Evolutionary conservation across 2,888 invertebrate species (phyloP).

Genomic region (Criorhina ranunculi): DNA sequence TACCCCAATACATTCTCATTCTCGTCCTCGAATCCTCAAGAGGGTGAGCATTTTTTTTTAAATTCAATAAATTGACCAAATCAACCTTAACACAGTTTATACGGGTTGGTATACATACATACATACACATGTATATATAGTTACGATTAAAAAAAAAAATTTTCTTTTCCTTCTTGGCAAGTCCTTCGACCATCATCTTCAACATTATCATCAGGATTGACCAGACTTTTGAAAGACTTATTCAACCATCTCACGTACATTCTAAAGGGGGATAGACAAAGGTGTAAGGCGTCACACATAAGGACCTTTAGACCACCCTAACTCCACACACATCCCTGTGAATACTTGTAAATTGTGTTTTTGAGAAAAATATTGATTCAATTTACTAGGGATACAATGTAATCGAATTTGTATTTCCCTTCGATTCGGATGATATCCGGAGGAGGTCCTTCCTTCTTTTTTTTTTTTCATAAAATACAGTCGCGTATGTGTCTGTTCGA

Average conservation of each 20-base stretch:
- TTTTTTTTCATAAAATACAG: not conserved
- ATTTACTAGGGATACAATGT: slow-evolving; percentile 65
- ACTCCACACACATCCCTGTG: slow-evolving; percentile 10
- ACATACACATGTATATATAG: slow-evolving; percentile 2
- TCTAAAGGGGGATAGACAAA: slow-evolving; percentile 13
- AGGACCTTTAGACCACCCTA: not conserved
- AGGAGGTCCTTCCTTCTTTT: slow-evolving; percentile 1
- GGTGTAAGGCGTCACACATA: slow-evolving; percentile 8
- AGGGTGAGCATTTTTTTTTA: slow-evolving; percentile 56
- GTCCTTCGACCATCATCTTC: slow-evolving; percentile 16
- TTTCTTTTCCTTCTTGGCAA: slow-evolving; percentile 19
- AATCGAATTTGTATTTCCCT: slow-evolving; percentile 69
- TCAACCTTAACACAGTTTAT: slow-evolving; percentile 44
- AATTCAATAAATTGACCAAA: slow-evolving; percentile 63
- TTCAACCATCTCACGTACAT: slow-evolving; percentile 54
- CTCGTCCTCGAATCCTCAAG: not conserved
- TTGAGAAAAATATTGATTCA: slow-evolving; percentile 69
- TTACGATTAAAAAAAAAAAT: slow-evolving; percentile 29
- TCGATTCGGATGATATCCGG: slow-evolving; percentile 60
- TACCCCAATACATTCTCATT: too few species aligned
- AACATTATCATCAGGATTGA: slow-evolving; percentile 15
- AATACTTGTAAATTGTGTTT: slow-evolving; percentile 42
- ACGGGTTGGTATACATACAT: too few species aligned
- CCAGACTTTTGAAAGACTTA: slow-evolving; percentile 30
- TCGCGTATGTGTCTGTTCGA: slow-evolving; percentile 5